Evolutionary conservation across 2,888 invertebrate genomes (phyloP).

Genomic region (Tinea trinotella): DNA sequence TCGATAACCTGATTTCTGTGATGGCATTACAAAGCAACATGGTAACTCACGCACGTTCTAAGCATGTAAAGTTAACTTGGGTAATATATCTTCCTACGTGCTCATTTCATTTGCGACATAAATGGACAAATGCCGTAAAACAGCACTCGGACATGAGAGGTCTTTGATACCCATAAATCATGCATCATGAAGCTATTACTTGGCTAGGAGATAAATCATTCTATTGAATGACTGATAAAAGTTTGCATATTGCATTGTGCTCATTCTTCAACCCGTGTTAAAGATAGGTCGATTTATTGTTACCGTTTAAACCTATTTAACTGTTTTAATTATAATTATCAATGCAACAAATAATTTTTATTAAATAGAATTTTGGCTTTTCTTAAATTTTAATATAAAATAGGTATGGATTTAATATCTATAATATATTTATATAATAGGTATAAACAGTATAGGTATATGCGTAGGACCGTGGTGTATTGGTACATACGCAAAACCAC

Average conservation of each 20-base stretch:
- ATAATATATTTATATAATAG: too few species aligned
- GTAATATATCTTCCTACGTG: conserved; percentile 10
- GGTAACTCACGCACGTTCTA: neutral
- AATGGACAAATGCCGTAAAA: conserved; percentile 25
- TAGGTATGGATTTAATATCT: too few species aligned
- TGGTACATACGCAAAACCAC: too few species aligned
- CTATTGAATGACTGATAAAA: conserved; percentile 4
- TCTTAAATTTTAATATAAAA: too few species aligned
- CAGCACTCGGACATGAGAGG: conserved; percentile 28
- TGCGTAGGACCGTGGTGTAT: too few species aligned
- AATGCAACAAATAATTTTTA: too few species aligned
- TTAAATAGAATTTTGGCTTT: too few species aligned
- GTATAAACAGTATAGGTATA: too few species aligned
- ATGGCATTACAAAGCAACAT: neutral
- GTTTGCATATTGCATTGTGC: neutral
- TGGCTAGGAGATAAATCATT: conserved; percentile 6
- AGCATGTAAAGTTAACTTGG: neutral
- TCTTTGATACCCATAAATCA: conserved; percentile 40
- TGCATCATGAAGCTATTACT: conserved; percentile 27
- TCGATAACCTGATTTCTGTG: neutral
- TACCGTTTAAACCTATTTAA: neutral
- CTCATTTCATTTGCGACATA: conserved; percentile 4
- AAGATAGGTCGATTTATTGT: conserved; percentile 11
- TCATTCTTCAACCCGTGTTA: neutral
- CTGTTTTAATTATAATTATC: too few species aligned